phyloP scores from a whole-genome alignment of 2,888 invertebrate species.

The Stegana nigrithorax region DNA sequence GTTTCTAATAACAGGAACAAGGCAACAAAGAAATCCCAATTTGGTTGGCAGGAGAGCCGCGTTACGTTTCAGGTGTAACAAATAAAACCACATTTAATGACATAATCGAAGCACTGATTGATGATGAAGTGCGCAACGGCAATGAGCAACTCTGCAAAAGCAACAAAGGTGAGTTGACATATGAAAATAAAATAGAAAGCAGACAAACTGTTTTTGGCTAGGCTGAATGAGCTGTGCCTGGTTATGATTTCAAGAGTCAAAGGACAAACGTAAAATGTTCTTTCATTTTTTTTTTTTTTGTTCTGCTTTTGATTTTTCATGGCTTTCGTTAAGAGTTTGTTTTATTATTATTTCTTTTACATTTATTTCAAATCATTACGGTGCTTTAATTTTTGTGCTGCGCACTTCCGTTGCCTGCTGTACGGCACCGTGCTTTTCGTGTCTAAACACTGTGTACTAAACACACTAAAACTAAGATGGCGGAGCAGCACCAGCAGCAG shows the following conservation, averaged over 20 bases:
- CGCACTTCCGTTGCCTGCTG: constrained; percentile 33
- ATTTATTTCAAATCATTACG: constrained; percentile 28
- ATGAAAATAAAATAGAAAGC: constrained; percentile 15
- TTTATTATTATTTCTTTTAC: constrained; percentile 14
- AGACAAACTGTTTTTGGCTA: neutral
- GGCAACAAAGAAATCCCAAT: constrained; percentile 66
- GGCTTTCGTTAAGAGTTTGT: constrained; percentile 3
- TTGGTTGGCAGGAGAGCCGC: constrained; percentile 63
- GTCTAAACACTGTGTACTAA: too few species aligned
- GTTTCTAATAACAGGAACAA: constrained; percentile 46
- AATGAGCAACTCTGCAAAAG: constrained; percentile 39
- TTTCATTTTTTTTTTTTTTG: constrained; percentile 24
- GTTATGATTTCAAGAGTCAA: constrained; percentile 2
- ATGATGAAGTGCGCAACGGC: constrained; percentile 63
- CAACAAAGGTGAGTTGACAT: constrained; percentile 25
- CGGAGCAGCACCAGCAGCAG: constrained; percentile 57
- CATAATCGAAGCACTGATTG: constrained; percentile 67
- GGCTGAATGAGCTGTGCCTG: constrained; percentile 1
- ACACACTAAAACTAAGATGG: constrained; percentile 49
- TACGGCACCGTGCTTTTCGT: too few species aligned
- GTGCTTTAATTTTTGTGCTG: constrained; percentile 20
- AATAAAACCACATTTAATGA: constrained; percentile 67
- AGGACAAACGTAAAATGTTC: neutral
- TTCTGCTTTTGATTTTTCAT: constrained; percentile 12
- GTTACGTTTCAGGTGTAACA: constrained; percentile 66